Conservation (phyloP, 2,113 vertebrate species). For the Phainopepla nitens region DNA sequence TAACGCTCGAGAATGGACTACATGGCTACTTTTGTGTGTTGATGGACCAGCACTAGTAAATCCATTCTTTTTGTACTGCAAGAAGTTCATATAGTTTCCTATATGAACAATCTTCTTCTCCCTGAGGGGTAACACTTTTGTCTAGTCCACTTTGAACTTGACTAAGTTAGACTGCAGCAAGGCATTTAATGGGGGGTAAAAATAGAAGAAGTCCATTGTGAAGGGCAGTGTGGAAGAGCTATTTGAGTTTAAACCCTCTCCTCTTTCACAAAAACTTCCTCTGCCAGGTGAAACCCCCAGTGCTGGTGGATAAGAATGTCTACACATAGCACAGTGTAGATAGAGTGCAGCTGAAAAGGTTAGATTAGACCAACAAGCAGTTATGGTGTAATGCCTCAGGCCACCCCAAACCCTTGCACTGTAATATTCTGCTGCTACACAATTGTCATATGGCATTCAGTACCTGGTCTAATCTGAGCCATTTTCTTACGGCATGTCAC, state of each 20-base stretch:
- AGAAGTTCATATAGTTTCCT: background rate
- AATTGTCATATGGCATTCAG: background rate
- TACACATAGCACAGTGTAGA: background rate
- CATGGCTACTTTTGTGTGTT: background rate
- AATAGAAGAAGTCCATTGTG: background rate
- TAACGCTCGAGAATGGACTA: background rate
- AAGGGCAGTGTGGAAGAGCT: background rate
- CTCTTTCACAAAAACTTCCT: background rate
- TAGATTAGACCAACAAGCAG: background rate
- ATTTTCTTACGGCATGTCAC: background rate
- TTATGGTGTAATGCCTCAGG: background rate
- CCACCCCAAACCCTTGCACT: background rate
- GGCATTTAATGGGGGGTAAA: fast-evolving
- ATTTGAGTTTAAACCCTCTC: background rate
- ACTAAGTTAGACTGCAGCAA: background rate
- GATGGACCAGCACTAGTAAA: background rate
- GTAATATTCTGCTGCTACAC: background rate
- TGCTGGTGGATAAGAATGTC: background rate
- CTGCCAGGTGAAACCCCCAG: background rate
- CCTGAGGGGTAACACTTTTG: background rate
- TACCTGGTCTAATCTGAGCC: background rate
- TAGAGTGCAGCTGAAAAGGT: background rate
- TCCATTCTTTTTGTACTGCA: background rate
- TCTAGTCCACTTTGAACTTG: background rate
- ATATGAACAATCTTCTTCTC: background rate